Percentiles rank a stretch among this genome's conserved stretches.
These are phyloP conservation scores for Mirza zaza DNA, from an alignment of 2,113 vertebrate genomes.

Conservation along the genomic window DNA sequence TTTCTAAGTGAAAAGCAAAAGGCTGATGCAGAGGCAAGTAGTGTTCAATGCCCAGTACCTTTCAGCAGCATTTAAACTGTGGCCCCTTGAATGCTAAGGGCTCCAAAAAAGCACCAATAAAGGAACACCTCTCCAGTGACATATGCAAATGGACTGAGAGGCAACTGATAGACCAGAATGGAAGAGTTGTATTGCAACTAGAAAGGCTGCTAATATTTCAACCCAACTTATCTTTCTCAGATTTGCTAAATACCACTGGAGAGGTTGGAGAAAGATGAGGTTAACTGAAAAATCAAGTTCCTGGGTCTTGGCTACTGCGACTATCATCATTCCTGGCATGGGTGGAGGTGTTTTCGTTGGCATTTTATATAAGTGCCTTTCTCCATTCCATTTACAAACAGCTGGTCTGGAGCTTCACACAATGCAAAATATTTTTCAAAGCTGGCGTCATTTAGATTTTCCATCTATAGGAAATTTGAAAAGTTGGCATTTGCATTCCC, in stretches of 20 bases:
- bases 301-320: not conserved
- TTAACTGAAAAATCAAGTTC: not conserved
- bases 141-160: not conserved
- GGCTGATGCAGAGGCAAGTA: not conserved
- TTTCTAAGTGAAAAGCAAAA: not conserved
- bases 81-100: not conserved
- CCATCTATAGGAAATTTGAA: slow-evolving; percentile 41
- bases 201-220: not conserved
- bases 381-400: not conserved
- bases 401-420: not conserved
- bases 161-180: not conserved
- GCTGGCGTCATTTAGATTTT: slow-evolving; percentile 51
- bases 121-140: not conserved
- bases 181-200: not conserved
- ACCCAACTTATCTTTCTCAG: not conserved
- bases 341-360: not conserved
- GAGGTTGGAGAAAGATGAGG: not conserved
- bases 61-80: not conserved
- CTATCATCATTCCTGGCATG: not conserved
- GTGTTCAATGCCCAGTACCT: not conserved
- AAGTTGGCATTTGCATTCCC: slow-evolving; percentile 63
- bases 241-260: not conserved
- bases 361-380: not conserved
- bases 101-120: not conserved
- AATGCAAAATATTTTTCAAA: slow-evolving; percentile 33